Evolutionary conservation across 2,888 invertebrate species (phyloP), one percentile per base, ranked within the genome.

Genomic region (Pandemis cinnamomeana): DNA sequence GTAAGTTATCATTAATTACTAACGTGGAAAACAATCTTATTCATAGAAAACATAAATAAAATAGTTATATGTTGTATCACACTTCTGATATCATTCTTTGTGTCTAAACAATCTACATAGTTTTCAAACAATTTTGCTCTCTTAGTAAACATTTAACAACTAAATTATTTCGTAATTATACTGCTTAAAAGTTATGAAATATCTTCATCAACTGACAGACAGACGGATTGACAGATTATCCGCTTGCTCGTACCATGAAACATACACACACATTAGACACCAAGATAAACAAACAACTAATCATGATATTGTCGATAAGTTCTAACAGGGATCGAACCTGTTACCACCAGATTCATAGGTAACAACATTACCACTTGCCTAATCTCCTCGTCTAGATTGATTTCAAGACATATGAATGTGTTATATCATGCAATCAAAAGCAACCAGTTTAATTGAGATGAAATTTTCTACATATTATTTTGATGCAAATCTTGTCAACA

Each of bases 71-170:
- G 15, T 20, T 7, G 8, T 15, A 20, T 55, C 55, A 7, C 55
- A 55, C 62, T 72, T 63, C 67, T 72, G 62, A 71, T 66, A 64
- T 5, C 13, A 55, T 20, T 51, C 51, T 6, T 6, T n/a, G 44
- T 6, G n/a, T 51, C 51, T 36, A 36, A 4, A 44, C 44, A 44
- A n/a, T 7, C 51, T 48, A 48, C 11, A 48, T 11, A 11, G 7
- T 53, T 15, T 53, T 53, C n/a, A n/a, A 7, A n/a, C 2, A 15
- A 20, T 8, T 55, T 55, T 55, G 20, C 55, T 55, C 55, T 20
- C 20, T 55, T 20, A n/a, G 55, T 20, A 7, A 51, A n/a, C 5
- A 51, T 51, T 51, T 51, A 51, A 5, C 13, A 51, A n/a, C 51
- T 51, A 51, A n/a, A 51, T 51, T 51, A 51, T 51, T 51, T n/a